Evolutionary conservation across 2,888 invertebrate species (phyloP), one percentile per base, ranked within the genome.

Genomic region (Platycnemis pennipes): DNA sequence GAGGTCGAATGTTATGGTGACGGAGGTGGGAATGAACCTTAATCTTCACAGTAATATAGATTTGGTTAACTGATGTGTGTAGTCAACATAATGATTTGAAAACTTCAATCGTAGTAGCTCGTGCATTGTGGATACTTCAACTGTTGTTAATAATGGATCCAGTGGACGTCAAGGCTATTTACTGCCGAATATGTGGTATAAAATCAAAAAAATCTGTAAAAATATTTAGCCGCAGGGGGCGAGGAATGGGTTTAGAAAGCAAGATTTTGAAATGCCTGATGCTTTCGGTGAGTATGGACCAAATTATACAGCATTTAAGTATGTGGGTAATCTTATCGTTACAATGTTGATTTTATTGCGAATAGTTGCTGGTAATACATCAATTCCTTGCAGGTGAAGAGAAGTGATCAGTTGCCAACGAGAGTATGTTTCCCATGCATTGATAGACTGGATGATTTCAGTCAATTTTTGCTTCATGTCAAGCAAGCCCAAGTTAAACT

Each of bases 381-480:
- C 11, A n/a, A 77, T 31, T n/a, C 8, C 0, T 69, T n/a, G 4
- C 63, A 91, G 91, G 91, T 91, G 13, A 63, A 44, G 26, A 91
- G 63, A 63, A 44, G 44, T 22, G 91, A 91, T 91, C 91, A 69
- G 91, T 44, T 91, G n/a, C 91, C 91, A 11, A 91, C 63, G 2
- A 63, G 91, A 91, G 91, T 91, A 42, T 91, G 91, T 11, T 91
- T 63, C 2, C 56, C 91, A 11, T 91, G 91, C 42, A 63, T 91
- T n/a, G 91, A 91, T 91, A 42, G 91, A 26, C 44, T 91, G 16
- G 91, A 91, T 91, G 91, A 91, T 7, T 91, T 69, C 44, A 91
- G 63, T 37, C 91, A 91, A 44, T 91, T 91, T n/a, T 26, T 42
- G 8, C 69, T 91, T 44, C 63, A 63, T n/a, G 91, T 63, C 3